Conservation (phyloP, 2,113 vertebrate genomes). For the Spheniscus mendiculus region DNA sequence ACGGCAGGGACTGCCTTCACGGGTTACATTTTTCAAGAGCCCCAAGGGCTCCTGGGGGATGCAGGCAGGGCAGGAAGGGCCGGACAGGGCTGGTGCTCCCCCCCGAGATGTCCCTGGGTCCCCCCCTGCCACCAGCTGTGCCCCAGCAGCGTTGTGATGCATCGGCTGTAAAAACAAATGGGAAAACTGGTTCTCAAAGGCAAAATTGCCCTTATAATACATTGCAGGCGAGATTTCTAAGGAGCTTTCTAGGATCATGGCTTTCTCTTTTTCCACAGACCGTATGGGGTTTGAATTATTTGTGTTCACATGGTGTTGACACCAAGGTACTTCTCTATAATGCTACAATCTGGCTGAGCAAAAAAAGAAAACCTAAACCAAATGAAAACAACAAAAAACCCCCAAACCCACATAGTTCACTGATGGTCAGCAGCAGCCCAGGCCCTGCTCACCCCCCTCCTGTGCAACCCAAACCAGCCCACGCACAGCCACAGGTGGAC, state of each 20-base stretch:
- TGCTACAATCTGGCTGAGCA: accelerated
- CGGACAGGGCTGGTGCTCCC: not conserved
- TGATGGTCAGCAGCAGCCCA: not conserved
- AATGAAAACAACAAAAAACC: not conserved
- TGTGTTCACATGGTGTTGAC: not conserved
- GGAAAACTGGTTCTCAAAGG: not conserved
- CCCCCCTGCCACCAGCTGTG: not conserved
- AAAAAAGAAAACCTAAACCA: not conserved
- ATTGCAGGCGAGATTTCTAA: not conserved
- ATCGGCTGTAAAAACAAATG: not conserved
- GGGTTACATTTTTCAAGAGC: not conserved
- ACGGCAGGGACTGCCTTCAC: not conserved
- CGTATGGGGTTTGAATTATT: not conserved
- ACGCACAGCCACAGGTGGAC: not conserved
- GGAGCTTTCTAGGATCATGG: not conserved
- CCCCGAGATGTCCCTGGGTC: accelerated
- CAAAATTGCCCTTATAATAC: not conserved
- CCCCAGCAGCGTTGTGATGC: accelerated
- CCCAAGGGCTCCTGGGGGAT: not conserved
- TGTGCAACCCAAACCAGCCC: not conserved
- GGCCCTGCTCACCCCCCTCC: not conserved
- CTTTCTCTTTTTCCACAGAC: not conserved
- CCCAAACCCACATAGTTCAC: not conserved
- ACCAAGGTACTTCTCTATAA: not conserved
- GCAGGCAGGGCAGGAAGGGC: not conserved